Evolutionary conservation across 2,113 vertebrate species (phyloP).

Genomic region (Melanerpes aurifrons): DNA sequence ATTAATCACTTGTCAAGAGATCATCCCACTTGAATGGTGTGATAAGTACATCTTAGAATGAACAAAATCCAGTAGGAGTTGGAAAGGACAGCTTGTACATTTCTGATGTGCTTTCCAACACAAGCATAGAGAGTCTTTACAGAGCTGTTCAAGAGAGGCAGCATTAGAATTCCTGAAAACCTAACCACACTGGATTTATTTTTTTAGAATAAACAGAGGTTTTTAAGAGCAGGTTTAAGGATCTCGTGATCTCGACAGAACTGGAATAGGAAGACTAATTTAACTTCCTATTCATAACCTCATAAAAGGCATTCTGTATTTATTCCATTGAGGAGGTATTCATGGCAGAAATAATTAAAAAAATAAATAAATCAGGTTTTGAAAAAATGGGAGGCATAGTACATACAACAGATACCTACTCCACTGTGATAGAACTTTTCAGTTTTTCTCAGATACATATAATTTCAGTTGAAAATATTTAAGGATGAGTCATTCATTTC

Average conservation of each 20-base stretch:
- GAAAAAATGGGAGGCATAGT: neutral
- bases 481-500: neutral
- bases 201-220: neutral
- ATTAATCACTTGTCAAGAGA: conserved; percentile 41
- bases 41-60: conserved; percentile 27
- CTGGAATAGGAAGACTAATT: neutral
- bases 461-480: neutral
- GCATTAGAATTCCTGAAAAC: neutral
- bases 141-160: neutral
- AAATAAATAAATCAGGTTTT: neutral
- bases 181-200: neutral
- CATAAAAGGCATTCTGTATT: neutral
- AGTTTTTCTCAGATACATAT: neutral
- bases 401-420: neutral
- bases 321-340: neutral
- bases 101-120: conserved; percentile 34
- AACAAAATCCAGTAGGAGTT: conserved; percentile 53
- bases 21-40: conserved; percentile 30
- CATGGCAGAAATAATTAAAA: neutral
- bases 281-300: neutral
- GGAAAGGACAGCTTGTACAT: conserved; percentile 45
- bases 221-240: neutral
- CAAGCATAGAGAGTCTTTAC: neutral
- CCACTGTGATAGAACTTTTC: neutral
- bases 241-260: neutral